phyloP scores from a whole-genome alignment of 2,797 vertebrate genomes.

The Serranus cabrilla region DNA sequence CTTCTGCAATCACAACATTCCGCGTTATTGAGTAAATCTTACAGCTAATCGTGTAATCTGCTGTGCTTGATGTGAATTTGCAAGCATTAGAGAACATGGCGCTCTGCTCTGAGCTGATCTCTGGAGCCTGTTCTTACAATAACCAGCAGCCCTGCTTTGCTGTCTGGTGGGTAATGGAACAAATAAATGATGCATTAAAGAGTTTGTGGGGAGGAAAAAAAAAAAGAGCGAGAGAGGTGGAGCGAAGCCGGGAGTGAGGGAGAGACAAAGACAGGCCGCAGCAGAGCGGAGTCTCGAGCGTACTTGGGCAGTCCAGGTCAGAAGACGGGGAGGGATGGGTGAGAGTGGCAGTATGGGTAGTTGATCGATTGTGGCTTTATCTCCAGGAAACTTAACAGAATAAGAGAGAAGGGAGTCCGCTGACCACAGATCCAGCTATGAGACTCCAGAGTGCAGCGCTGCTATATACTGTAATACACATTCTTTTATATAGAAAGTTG shows the following conservation, averaged over 20 bases:
- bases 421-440: conserved; percentile 41
- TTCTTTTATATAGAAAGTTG: conserved; percentile 39
- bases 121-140: conserved; percentile 33
- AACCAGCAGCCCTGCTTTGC: conserved; percentile 27
- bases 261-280: conserved; percentile 36
- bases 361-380: conserved; percentile 58
- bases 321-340: conserved; percentile 8
- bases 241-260: conserved; percentile 11
- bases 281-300: conserved; percentile 28
- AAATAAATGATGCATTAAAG: conserved; percentile 70
- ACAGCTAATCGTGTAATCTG: conserved; percentile 32
- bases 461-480: conserved; percentile 37
- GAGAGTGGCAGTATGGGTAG: conserved; percentile 38
- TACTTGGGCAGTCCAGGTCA: conserved; percentile 40
- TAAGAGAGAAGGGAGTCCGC: conserved; percentile 24
- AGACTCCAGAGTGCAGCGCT: conserved; percentile 40
- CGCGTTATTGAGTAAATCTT: conserved; percentile 34
- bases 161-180: conserved; percentile 57
- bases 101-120: conserved; percentile 41
- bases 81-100: conserved; percentile 33
- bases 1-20: conserved; percentile 16
- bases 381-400: conserved; percentile 40
- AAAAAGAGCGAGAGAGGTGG: neutral
- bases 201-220: conserved; percentile 21
- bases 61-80: conserved; percentile 42